Conservation (phyloP, 2,888 invertebrate species). For the Apodemia duryi region DNA sequence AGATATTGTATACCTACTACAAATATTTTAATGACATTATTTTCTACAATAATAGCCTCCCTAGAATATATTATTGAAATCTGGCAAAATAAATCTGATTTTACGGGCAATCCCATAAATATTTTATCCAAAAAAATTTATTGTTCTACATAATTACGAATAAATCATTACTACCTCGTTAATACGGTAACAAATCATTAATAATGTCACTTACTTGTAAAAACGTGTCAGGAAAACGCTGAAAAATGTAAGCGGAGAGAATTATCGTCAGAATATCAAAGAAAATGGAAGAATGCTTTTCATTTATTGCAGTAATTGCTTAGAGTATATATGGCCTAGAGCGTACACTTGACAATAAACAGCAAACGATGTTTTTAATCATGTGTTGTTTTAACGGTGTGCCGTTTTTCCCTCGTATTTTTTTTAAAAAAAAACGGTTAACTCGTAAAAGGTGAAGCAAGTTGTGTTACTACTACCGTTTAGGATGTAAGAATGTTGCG, state of each 20-base stretch:
- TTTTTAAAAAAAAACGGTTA: no score
- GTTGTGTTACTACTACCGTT: no score
- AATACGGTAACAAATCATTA: conserved; percentile 2
- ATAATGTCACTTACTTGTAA: conserved; percentile 6
- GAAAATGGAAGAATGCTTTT: conserved; percentile 3
- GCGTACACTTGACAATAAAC: not conserved
- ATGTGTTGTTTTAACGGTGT: no score
- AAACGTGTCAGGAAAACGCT: not conserved
- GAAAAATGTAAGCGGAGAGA: conserved; percentile 7
- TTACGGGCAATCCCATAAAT: not conserved
- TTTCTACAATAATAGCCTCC: no score
- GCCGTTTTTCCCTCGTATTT: no score
- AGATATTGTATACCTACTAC: no score
- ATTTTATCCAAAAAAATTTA: conserved; percentile 1
- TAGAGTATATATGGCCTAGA: not conserved
- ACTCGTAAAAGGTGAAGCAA: no score
- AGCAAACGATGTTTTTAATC: no score
- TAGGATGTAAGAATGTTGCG: no score
- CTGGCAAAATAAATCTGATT: not conserved
- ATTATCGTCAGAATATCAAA: not conserved
- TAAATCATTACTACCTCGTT: conserved; percentile 5
- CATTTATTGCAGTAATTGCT: conserved; percentile 11
- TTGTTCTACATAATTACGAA: not conserved
- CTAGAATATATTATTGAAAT: no score
- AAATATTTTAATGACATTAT: no score